phyloP scores from a whole-genome alignment of 2,113 vertebrate species.

The Meles meles region DNA sequence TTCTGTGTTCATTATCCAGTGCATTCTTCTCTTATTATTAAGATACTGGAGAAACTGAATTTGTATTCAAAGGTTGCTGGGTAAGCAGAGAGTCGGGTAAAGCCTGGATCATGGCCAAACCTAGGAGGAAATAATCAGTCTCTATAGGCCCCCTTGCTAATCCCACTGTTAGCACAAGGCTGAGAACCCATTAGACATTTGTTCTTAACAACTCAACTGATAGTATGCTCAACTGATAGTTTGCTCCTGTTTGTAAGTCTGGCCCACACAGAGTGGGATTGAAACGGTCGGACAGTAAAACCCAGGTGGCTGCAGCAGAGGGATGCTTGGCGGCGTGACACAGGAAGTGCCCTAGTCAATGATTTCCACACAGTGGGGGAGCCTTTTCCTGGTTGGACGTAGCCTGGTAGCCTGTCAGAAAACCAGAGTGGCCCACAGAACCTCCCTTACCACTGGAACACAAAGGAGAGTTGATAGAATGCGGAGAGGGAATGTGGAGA shows the following conservation, averaged over 20 bases:
- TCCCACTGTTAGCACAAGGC: background rate
- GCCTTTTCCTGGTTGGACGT: background rate
- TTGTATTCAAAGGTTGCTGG: conserved; percentile 15
- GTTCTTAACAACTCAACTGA: background rate
- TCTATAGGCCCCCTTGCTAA: background rate
- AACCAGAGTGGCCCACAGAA: background rate
- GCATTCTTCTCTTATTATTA: background rate
- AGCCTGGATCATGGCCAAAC: background rate
- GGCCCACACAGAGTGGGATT: background rate
- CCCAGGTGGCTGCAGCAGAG: background rate
- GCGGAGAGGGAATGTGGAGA: background rate
- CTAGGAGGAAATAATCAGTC: background rate
- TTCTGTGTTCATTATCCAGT: conserved; percentile 3
- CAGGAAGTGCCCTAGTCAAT: background rate
- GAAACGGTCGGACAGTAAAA: conserved; percentile 2
- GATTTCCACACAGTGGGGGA: background rate
- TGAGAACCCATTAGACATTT: background rate
- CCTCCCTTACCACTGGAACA: background rate
- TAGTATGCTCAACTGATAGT: background rate
- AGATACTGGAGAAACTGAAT: background rate
- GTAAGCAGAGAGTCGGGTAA: background rate
- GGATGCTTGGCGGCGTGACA: background rate
- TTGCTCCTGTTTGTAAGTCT: background rate
- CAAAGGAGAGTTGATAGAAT: background rate
- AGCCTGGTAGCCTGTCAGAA: background rate